Evolutionary conservation across 2,888 invertebrate genomes (phyloP).

Genomic region (Drosophila monieri): DNA sequence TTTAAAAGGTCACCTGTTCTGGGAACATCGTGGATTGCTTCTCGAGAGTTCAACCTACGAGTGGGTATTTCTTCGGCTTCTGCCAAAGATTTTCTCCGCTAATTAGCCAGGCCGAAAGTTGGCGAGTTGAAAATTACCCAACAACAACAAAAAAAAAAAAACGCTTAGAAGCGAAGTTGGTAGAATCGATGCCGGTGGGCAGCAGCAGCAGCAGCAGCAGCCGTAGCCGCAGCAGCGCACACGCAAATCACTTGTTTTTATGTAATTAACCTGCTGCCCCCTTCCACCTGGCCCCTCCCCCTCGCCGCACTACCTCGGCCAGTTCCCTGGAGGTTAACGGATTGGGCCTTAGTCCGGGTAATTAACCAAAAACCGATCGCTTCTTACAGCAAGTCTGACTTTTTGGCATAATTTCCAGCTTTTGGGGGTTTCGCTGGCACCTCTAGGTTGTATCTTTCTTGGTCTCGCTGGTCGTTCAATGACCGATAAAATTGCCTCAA

Average conservation of each 20-base stretch:
- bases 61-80: conserved; percentile 33
- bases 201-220: conserved; percentile 28
- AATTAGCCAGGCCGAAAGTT: conserved; percentile 67
- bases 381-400: conserved; percentile 56
- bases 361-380: conserved; percentile 76
- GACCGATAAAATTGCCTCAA: conserved; percentile 73
- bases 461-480: conserved; percentile 67
- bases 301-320: conserved; percentile 9
- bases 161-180: conserved; percentile 29
- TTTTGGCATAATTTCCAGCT: conserved; percentile 43
- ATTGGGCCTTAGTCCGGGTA: conserved; percentile 56
- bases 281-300: conserved; percentile 19
- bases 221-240: conserved; percentile 49
- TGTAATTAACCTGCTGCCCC: conserved; percentile 61
- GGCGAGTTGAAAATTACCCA: conserved; percentile 76
- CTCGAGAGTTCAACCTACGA: conserved; percentile 29
- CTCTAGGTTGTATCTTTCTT: conserved; percentile 4
- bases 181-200: conserved; percentile 27
- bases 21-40: neutral
- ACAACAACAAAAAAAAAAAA: conserved; percentile 32
- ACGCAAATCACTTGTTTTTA: conserved; percentile 75
- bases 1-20: conserved; percentile 36
- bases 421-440: conserved; percentile 25
- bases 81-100: conserved; percentile 51
- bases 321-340: conserved; percentile 52